A percentile compares a stretch with the other conserved stretches of the same genome.
These are phyloP conservation scores for Cheirogaleus medius DNA, from an alignment of 2,113 vertebrate species.

Conservation along the genomic window DNA sequence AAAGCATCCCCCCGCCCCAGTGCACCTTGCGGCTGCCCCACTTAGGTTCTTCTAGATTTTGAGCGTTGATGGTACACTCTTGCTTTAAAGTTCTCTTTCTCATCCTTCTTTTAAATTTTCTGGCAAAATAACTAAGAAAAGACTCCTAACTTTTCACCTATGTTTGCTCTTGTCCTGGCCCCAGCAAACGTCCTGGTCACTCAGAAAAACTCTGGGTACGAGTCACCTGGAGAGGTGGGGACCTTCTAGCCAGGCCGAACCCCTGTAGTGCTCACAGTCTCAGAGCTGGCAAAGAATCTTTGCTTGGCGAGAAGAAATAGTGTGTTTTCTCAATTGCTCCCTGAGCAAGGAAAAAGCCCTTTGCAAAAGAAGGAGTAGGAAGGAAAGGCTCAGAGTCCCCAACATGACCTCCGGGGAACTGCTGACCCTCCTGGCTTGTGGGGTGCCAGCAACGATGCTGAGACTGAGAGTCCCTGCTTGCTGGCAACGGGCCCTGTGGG, in stretches of 20 bases:
- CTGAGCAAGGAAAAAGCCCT: background rate
- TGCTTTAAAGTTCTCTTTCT: background rate
- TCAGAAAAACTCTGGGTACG: background rate
- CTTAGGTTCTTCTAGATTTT: background rate
- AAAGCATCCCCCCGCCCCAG: background rate
- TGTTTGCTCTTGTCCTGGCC: background rate
- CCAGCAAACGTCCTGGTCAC: background rate
- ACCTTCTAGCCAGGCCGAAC: background rate
- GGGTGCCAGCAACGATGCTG: background rate
- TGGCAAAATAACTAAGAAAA: background rate
- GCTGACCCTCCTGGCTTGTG: fast-evolving
- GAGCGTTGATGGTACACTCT: background rate
- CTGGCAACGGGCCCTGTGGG: background rate
- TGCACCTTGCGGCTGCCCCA: too few relatives aligned
- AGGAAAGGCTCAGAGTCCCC: background rate
- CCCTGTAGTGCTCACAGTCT: background rate
- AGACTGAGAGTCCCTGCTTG: background rate
- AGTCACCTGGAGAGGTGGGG: background rate
- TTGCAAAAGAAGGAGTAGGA: background rate
- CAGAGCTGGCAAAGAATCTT: background rate
- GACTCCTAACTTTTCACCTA: background rate
- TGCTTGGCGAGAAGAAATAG: background rate
- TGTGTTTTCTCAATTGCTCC: background rate
- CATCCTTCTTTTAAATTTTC: background rate
- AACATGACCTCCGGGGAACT: background rate